Base-by-base conservation (phyloP, 2,888 invertebrate species). In the Lacanobia wlatinum region DNA sequence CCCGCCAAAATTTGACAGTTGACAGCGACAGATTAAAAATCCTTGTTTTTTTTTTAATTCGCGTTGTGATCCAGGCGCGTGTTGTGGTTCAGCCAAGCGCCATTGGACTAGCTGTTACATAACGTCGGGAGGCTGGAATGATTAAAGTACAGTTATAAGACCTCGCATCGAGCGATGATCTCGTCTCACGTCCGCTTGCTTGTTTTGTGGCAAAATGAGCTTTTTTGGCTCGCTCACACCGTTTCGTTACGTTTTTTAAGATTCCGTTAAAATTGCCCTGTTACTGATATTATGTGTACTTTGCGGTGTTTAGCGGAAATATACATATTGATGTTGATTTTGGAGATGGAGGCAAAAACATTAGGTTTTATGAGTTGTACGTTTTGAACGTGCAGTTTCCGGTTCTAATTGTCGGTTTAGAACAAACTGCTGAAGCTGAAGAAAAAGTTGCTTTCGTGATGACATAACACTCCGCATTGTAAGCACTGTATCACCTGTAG, bases 111-210 rank as follows among this genome's bases (percentile, higher is more conserved):
- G 92, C 87, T 88, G 92, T 96, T 95, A 92, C 95, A 90, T 96
- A 95, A 96, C 90, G 91, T 83, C 88, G 91, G 93, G 92, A 94
- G 92, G 90, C 92, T 92, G 92, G 82, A 85, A 85, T 90, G 92
- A 92, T 93, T 90, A 91, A 90, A 93, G 93, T 96, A 96, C 96
- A 94, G 96, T 96, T 96, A 96, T 87, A 91, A 95, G 95, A 94
- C 95, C 96, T 94, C 95, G 93, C 89, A 63, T 86, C 88, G 90
- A 92, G 87, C 96, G 96, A 96, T 96, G 96, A 96, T 96, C 95
- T 95, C 94, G 77, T 78, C 86, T 78, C 81, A 80, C 84, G 84
- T 87, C 87, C 91, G 90, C 92, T 88, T 93, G 94, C 92, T 92
- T 92, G 93, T 94, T 94, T 94, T 94, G 95, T 92, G 91, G 94